These are phyloP conservation scores for Notolabrus celidotus DNA, from an alignment of 2,797 vertebrate species.

Conservation along the genomic window DNA sequence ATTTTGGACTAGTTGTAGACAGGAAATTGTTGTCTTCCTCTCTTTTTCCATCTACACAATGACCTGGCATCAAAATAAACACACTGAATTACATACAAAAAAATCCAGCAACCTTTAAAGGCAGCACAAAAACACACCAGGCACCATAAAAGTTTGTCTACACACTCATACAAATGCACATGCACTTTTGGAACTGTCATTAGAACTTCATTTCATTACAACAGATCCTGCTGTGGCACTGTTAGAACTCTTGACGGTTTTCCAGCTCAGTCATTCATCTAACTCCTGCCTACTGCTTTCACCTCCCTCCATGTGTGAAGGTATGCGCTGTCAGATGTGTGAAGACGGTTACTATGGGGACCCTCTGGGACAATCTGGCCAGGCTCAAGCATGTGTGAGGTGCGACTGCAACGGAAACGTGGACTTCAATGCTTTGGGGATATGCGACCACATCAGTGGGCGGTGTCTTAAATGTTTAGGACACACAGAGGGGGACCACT, in stretches of 20 bases:
- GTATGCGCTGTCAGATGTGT: slow-evolving; percentile 91
- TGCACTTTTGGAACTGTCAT: too few species aligned
- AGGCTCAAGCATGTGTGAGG: slow-evolving; percentile 76
- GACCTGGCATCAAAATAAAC: too few species aligned
- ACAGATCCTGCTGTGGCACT: slow-evolving; percentile 10
- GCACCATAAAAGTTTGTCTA: too few species aligned
- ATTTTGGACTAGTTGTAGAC: too few species aligned
- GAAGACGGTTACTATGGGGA: slow-evolving; percentile 94
- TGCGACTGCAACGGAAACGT: slow-evolving; percentile 91
- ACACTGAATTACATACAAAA: too few species aligned
- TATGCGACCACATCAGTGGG: slow-evolving; percentile 88
- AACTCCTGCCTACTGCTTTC: slow-evolving; percentile 13
- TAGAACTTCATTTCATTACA: slow-evolving; percentile 17
- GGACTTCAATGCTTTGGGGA: slow-evolving; percentile 90
- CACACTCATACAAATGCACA: too few species aligned
- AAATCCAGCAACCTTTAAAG: too few species aligned
- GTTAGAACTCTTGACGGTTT: slow-evolving; percentile 27
- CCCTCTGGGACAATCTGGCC: slow-evolving; percentile 86
- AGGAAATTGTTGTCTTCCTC: too few species aligned
- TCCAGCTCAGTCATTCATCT: slow-evolving; percentile 22
- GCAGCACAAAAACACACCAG: too few species aligned
- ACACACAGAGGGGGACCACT: slow-evolving; percentile 88
- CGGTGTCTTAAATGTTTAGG: slow-evolving; percentile 90
- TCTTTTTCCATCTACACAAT: too few species aligned
- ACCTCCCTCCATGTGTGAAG: slow-evolving; percentile 69